Conservation (phyloP, 2,888 invertebrate genomes). For the Ophraella communa region DNA sequence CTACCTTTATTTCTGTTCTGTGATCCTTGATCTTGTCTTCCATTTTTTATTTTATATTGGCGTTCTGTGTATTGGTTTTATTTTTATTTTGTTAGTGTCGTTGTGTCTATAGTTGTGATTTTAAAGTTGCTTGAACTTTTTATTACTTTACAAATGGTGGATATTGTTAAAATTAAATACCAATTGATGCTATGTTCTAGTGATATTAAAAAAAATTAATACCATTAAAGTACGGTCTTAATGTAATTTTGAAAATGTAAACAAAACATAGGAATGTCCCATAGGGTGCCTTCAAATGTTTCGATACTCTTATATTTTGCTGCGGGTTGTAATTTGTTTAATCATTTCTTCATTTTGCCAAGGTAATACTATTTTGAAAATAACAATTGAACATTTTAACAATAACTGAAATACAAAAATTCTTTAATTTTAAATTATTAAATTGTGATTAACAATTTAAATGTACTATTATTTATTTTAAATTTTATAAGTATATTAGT, state of each 20-base stretch:
- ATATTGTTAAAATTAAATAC: slow-evolving; percentile 1
- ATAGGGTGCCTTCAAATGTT: slow-evolving; percentile 31
- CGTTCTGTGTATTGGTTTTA: slow-evolving; percentile 8
- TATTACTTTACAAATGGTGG: slow-evolving; percentile 18
- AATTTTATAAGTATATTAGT: too few species aligned
- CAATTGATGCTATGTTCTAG: neutral
- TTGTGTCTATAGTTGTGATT: slow-evolving; percentile 15
- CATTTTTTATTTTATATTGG: slow-evolving; percentile 10
- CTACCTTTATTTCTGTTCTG: too few species aligned
- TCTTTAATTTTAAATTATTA: too few species aligned
- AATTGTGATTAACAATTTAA: too few species aligned
- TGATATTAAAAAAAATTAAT: neutral
- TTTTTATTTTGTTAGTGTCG: too few species aligned
- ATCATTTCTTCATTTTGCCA: slow-evolving; percentile 22
- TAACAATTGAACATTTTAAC: neutral
- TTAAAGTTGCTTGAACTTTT: slow-evolving; percentile 9
- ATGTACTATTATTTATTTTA: too few species aligned
- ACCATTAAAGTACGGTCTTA: neutral
- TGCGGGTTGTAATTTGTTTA: slow-evolving; percentile 25
- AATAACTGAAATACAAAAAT: too few species aligned
- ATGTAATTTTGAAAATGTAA: slow-evolving; percentile 16
- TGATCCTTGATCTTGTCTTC: neutral
- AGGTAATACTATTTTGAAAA: slow-evolving; percentile 18
- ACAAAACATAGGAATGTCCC: slow-evolving; percentile 21
- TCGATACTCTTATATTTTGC: slow-evolving; percentile 27